A percentile compares a stretch with the other conserved stretches of the same genome.
Conservation (phyloP, 2,888 invertebrate species). For the Acanthacorydalis orientalis region DNA sequence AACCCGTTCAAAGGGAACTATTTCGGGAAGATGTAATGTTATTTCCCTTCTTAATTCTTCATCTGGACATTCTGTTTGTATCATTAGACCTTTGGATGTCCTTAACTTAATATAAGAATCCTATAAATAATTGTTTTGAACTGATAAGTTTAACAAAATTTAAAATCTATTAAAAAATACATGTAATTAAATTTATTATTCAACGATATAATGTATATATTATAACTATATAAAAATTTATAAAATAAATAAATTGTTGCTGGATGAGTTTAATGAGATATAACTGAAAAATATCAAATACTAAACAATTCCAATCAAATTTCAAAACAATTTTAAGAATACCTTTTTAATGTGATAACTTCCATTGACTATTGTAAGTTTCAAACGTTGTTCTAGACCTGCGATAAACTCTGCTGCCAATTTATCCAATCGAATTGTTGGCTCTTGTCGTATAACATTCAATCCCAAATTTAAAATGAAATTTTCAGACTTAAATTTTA, state of each 20-base stretch:
- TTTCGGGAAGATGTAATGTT: constrained; percentile 34
- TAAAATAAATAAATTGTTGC: too few species aligned
- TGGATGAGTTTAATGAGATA: too few species aligned
- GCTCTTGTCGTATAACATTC: constrained; percentile 26
- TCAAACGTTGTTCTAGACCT: constrained; percentile 63
- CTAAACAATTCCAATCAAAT: neutral
- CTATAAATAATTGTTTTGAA: constrained; percentile 21
- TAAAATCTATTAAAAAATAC: too few species aligned
- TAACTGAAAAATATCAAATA: constrained; percentile 6
- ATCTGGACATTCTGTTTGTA: constrained; percentile 27
- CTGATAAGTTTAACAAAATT: too few species aligned
- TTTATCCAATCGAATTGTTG: constrained; percentile 31
- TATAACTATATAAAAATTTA: too few species aligned
- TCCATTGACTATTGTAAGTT: constrained; percentile 58
- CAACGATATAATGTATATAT: too few species aligned
- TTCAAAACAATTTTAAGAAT: constrained; percentile 18
- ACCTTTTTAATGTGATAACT: constrained; percentile 57
- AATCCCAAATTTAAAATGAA: constrained; percentile 34
- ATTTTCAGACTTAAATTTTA: constrained; percentile 55
- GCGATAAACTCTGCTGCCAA: constrained; percentile 56
- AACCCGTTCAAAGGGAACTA: constrained; percentile 47
- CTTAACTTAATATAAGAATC: constrained; percentile 42
- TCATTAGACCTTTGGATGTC: constrained; percentile 48
- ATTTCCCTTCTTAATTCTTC: constrained; percentile 31
- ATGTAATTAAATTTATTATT: too few species aligned